Conservation (phyloP, 2,797 vertebrate genomes). For the Dryobates pubescens region DNA sequence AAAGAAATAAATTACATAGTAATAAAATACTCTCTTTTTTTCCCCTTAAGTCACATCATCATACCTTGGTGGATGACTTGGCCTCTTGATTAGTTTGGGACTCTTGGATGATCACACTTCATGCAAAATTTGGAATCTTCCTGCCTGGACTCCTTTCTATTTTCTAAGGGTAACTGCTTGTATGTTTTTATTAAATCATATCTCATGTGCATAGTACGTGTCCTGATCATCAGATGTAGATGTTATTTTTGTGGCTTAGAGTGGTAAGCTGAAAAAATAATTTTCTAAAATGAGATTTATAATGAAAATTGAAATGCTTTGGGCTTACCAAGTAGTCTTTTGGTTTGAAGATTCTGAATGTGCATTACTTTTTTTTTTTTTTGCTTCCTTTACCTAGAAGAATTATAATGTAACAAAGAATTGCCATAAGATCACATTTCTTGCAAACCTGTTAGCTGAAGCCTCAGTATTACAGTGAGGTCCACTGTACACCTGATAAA, state of each 20-base stretch:
- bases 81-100: conserved; percentile 5
- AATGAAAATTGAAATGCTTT: background rate
- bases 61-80: conserved; percentile 50
- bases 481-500: background rate
- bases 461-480: fast-evolving
- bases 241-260: conserved; percentile 6
- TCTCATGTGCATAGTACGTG: fast-evolving
- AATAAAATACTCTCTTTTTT: background rate
- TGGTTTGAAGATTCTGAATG: background rate
- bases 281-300: fast-evolving
- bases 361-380: background rate
- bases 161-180: conserved; percentile 65
- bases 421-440: background rate
- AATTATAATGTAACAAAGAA: background rate
- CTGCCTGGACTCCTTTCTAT: conserved; percentile 43
- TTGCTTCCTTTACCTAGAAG: background rate
- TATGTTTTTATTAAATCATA: background rate
- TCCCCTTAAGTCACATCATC: conserved; percentile 19
- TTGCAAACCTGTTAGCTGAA: background rate
- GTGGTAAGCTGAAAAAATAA: background rate
- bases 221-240: background rate
- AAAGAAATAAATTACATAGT: background rate
- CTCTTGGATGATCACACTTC: conserved; percentile 57
- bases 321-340: background rate
- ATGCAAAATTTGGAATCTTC: conserved; percentile 65